Evolutionary conservation across 2,797 vertebrate species (phyloP).

Genomic region (Discoglossus pictus): DNA sequence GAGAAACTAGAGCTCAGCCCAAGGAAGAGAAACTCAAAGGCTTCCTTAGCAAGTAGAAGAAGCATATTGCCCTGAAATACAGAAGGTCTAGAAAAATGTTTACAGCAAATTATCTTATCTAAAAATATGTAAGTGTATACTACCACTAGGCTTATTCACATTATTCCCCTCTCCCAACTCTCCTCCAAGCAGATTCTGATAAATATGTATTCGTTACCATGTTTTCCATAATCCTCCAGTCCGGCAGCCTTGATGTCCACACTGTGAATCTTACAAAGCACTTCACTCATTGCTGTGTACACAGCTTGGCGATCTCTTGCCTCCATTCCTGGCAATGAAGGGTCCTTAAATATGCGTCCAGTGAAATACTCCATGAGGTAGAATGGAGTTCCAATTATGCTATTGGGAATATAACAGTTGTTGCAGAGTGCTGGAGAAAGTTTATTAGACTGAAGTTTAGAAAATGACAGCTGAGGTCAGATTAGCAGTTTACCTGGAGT

Average conservation of each 20-base stretch:
- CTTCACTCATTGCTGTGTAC: constrained; percentile 69
- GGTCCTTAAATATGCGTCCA: constrained; percentile 67
- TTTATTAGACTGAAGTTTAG: too few species aligned
- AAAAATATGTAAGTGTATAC: too few species aligned
- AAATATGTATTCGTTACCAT: constrained; percentile 61
- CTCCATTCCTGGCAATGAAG: constrained; percentile 63
- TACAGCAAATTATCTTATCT: too few species aligned
- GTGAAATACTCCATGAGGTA: constrained; percentile 74
- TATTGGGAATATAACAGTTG: constrained; percentile 50
- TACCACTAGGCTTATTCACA: too few species aligned
- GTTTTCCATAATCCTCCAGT: constrained; percentile 65
- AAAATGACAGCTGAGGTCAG: too few species aligned
- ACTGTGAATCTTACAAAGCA: constrained; percentile 74
- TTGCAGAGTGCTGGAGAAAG: not conserved
- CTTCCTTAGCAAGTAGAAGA: too few species aligned
- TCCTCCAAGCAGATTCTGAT: too few species aligned
- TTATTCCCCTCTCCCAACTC: too few species aligned
- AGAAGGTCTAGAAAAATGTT: not conserved
- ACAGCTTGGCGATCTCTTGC: constrained; percentile 57
- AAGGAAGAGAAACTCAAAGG: too few species aligned
- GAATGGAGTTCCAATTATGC: constrained; percentile 73
- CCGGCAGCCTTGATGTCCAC: constrained; percentile 58
- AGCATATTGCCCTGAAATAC: too few species aligned
- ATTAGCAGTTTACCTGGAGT: constrained; percentile 67
- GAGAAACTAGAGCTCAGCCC: too few species aligned